Conservation (phyloP, 2,888 invertebrate species). For the Acholoe squamosa region DNA sequence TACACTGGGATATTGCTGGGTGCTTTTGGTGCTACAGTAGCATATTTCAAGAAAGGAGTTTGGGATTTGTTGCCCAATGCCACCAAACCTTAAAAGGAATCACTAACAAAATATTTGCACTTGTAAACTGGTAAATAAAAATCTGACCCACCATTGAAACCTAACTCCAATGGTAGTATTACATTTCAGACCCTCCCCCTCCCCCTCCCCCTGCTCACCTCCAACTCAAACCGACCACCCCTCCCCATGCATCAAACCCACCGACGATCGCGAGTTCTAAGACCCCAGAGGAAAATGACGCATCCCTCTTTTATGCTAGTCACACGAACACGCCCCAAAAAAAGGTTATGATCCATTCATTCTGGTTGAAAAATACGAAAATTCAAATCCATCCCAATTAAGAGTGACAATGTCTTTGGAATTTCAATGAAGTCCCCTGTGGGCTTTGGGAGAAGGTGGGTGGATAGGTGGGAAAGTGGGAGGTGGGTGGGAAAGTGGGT, state of each 20-base stretch:
- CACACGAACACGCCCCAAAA: not conserved
- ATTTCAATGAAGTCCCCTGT: not conserved
- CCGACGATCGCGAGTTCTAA: not conserved
- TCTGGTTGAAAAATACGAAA: not conserved
- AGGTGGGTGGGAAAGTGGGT: no score
- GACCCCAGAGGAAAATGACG: not conserved
- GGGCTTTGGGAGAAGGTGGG: not conserved
- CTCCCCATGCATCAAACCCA: not conserved
- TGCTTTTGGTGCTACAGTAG: no score
- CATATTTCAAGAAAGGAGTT: no score
- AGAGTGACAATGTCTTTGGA: constrained; percentile 34
- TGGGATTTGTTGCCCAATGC: not conserved
- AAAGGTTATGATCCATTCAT: not conserved
- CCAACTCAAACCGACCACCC: not conserved
- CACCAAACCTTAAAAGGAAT: not conserved
- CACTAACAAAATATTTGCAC: not conserved
- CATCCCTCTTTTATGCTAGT: not conserved
- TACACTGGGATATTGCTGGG: no score
- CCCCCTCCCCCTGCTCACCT: not conserved
- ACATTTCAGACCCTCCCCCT: not conserved
- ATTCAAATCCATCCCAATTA: constrained; percentile 29
- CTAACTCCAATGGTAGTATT: not conserved
- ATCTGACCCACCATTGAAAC: not conserved
- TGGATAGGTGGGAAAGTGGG: no score
- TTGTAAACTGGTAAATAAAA: not conserved